Conservation (phyloP, 2,888 invertebrate genomes). For the Andrena praecox region DNA sequence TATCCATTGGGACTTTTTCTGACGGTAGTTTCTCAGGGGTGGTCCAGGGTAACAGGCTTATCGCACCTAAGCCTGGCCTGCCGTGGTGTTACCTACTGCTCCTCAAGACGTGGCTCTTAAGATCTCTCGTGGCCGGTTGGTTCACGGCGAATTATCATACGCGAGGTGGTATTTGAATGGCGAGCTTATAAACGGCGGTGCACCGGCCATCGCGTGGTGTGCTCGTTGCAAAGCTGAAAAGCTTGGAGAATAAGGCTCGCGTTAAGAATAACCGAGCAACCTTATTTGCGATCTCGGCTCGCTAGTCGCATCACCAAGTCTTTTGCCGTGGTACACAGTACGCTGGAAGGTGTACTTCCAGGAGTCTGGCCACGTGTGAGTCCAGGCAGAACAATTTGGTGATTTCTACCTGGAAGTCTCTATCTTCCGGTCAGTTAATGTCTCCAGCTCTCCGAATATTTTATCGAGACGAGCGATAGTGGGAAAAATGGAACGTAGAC, state of each 20-base stretch:
- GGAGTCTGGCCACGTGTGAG: not conserved
- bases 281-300: slow-evolving; percentile 40
- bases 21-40: slow-evolving; percentile 61
- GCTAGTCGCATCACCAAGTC: slow-evolving; percentile 29
- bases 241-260: slow-evolving; percentile 30
- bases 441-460: slow-evolving; percentile 64
- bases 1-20: slow-evolving; percentile 35
- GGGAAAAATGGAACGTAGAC: slow-evolving; percentile 66
- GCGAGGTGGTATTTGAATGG: slow-evolving; percentile 68
- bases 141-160: slow-evolving; percentile 73
- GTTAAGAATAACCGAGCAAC: slow-evolving; percentile 29
- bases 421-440: slow-evolving; percentile 44
- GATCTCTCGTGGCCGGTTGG: slow-evolving; percentile 60
- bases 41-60: slow-evolving; percentile 66
- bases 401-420: slow-evolving; percentile 32
- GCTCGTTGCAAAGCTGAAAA: slow-evolving; percentile 44
- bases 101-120: slow-evolving; percentile 58
- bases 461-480: slow-evolving; percentile 59
- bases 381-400: not conserved
- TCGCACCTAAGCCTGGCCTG: slow-evolving; percentile 65
- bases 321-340: not conserved
- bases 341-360: not conserved
- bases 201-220: slow-evolving; percentile 45
- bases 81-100: slow-evolving; percentile 53
- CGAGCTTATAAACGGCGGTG: slow-evolving; percentile 70